A percentile compares a stretch with the other conserved stretches of the same genome.
phyloP scores from a whole-genome alignment of 2,888 invertebrate genomes.

The Lasioglossum vierecki region DNA sequence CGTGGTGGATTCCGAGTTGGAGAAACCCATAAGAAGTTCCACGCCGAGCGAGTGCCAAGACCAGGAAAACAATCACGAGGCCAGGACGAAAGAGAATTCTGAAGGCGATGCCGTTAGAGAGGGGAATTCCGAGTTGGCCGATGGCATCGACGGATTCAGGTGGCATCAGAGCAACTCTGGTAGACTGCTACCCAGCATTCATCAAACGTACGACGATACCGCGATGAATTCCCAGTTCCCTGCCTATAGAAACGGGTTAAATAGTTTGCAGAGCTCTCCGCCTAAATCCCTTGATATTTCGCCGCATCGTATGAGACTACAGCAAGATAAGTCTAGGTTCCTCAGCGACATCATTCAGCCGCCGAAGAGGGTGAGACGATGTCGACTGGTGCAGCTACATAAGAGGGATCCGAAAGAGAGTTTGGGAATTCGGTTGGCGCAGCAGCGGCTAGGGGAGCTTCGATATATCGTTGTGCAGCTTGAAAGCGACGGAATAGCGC shows the following conservation, averaged over 20 bases:
- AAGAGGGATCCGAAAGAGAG: conserved; percentile 89
- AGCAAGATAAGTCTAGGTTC: conserved; percentile 82
- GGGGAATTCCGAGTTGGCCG: conserved; percentile 59
- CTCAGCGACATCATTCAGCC: conserved; percentile 80
- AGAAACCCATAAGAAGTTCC: conserved; percentile 84
- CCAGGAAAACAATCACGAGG: conserved; percentile 57
- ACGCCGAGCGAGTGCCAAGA: conserved; percentile 76
- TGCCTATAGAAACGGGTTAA: conserved; percentile 55
- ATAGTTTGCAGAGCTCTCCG: conserved; percentile 11
- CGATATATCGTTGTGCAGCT: conserved; percentile 83
- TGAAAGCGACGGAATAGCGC: conserved; percentile 85
- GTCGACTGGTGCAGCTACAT: conserved; percentile 88
- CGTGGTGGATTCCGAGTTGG: conserved; percentile 85
- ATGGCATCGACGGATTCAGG: conserved; percentile 77
- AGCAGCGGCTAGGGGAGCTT: conserved; percentile 84
- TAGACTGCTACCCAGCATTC: conserved; percentile 79
- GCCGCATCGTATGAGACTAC: conserved; percentile 78
- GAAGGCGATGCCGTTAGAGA: conserved; percentile 49
- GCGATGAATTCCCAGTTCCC: conserved; percentile 56
- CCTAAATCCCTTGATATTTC: conserved; percentile 60
- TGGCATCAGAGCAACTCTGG: conserved; percentile 81
- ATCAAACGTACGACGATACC: conserved; percentile 71
- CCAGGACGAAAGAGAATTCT: conserved; percentile 45
- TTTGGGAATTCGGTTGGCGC: conserved; percentile 89
- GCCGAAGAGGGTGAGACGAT: conserved; percentile 84